phyloP scores from a whole-genome alignment of 2,888 invertebrate species.

The Eilema griseolum region DNA sequence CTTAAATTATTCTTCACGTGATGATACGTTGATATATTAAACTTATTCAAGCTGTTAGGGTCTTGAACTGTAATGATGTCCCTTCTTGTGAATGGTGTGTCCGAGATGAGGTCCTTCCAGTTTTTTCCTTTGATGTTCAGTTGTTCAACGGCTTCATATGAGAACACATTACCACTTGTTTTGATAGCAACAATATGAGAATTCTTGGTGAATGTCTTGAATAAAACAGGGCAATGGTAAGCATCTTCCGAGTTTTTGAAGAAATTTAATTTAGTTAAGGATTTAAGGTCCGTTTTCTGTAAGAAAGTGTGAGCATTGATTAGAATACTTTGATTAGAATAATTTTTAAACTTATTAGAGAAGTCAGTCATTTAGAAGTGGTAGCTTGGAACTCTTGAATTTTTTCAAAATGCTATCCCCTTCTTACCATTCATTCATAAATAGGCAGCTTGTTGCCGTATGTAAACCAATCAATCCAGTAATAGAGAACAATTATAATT shows the following conservation, averaged over 20 bases:
- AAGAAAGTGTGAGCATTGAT: slow-evolving; percentile 36
- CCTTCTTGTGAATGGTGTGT: slow-evolving; percentile 94
- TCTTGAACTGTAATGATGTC: slow-evolving; percentile 98
- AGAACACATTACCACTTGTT: slow-evolving; percentile 98
- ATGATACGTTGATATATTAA: slow-evolving; percentile 97
- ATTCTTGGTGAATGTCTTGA: slow-evolving; percentile 96
- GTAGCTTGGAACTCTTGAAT: too few species aligned
- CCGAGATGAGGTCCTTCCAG: slow-evolving; percentile 97
- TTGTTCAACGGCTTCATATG: slow-evolving; percentile 97
- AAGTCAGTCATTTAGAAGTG: too few species aligned
- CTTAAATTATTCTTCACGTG: slow-evolving; percentile 97
- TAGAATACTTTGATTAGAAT: too few species aligned
- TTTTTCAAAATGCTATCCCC: too few species aligned
- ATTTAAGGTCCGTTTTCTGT: slow-evolving; percentile 92
- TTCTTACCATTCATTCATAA: too few species aligned
- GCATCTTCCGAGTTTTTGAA: slow-evolving; percentile 93
- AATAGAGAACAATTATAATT: too few species aligned
- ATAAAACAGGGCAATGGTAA: slow-evolving; percentile 97
- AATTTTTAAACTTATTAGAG: background rate
- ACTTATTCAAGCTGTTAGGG: slow-evolving; percentile 95
- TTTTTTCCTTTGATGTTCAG: slow-evolving; percentile 98
- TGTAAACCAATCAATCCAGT: too few species aligned
- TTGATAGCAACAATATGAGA: slow-evolving; percentile 97
- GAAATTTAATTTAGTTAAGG: slow-evolving; percentile 94
- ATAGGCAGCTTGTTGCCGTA: too few species aligned